These are phyloP conservation scores for Peromyscus californicus DNA, from an alignment of 2,113 vertebrate species.

Conservation along the genomic window DNA sequence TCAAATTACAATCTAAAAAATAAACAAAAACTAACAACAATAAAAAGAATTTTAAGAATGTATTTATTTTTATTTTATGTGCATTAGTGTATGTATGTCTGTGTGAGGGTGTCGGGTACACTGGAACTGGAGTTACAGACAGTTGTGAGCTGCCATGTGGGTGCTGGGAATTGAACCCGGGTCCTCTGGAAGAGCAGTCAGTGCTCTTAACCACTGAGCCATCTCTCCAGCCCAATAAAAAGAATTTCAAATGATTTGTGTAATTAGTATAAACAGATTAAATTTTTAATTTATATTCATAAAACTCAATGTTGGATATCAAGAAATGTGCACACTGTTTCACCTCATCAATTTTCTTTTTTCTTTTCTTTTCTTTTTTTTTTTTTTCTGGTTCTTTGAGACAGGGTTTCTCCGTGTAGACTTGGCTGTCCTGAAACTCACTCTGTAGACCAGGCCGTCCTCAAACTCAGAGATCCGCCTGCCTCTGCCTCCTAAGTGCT, in stretches of 20 bases:
- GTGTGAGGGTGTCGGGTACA: no score
- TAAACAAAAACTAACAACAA: neutral
- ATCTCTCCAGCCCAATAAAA: neutral
- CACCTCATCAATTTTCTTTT: neutral
- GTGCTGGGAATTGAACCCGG: no score
- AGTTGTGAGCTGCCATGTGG: no score
- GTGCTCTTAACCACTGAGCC: no score
- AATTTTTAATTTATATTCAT: slow-evolving; percentile 2
- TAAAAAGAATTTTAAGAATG: neutral
- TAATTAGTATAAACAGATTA: slow-evolving; percentile 15
- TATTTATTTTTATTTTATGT: neutral
- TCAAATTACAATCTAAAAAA: neutral
- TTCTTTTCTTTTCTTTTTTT: neutral
- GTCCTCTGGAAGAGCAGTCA: no score
- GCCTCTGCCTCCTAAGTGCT: neutral
- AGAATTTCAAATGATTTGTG: neutral
- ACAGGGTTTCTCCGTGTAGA: neutral
- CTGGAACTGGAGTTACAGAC: no score
- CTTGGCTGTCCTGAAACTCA: neutral
- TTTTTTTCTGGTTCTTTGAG: neutral
- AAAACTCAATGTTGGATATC: slow-evolving; percentile 4
- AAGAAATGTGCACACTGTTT: neutral
- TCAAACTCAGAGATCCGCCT: neutral
- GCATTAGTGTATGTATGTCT: no score
- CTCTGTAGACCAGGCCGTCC: neutral